Base-by-base conservation (phyloP, 2,797 vertebrate genomes). In the Smutsia gigantea region DNA sequence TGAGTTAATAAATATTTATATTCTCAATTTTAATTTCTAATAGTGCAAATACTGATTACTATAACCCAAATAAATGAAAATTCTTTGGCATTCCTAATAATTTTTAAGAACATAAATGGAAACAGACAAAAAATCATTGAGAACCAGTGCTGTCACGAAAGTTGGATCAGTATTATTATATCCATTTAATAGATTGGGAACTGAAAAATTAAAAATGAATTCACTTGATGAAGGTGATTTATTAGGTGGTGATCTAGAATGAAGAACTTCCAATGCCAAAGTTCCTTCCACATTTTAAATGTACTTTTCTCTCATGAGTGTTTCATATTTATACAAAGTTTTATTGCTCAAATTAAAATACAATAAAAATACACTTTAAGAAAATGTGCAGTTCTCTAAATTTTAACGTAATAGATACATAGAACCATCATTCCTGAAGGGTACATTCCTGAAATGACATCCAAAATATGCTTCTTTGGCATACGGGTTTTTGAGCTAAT, bases 241-340 rank as follows among this genome's bases (percentile, higher is more conserved):
- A 72, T 61, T 79, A 51, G 49, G 64, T 23, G 19, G 12, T 79
- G n/a, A 57, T 93, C 64, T 95, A 61, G 42, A 95, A 88, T 51
- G 23, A 91, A 57, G 31, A 90, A 64, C 3, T 90, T 79, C 49
- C 42, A 92, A 93, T 3, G 78, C 31, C 31, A 63, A 74, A 53
- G 0, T 96, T 94, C 23, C 31, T 91, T 96, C 85, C 3, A 64
- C 11, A 84, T 57, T 94, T 85, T 97, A 87, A 83, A 42, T 86
- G 86, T 75, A 71, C 31, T 72, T 85, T 93, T 63, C 6, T 23
- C 15, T 21, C 66, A 31, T 66, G 2, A n/a, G 3, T 14, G 91
- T 69, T 93, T 82, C 21, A 42, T 90, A 90, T 68, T 82, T 59
- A 55, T 53, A 29, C 81, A 57, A 75, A 14, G 19, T 46, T 42